Evolutionary conservation across 1,140 invertebrate genomes (phyloP).

Genomic region (Dendroctonus ponderosae): DNA sequence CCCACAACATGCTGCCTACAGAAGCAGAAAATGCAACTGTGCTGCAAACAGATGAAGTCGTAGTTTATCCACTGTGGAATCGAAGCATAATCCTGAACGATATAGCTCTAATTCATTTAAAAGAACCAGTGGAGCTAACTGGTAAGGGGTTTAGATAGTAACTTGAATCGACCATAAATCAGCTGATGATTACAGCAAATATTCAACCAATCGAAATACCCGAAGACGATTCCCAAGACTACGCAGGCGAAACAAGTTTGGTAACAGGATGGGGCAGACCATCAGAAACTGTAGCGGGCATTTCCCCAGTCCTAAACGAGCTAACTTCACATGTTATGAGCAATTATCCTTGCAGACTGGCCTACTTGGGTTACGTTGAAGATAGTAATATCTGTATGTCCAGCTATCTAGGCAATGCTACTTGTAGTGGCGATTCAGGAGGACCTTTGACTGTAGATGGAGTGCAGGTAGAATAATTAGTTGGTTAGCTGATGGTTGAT

Average conservation of each 20-base stretch:
- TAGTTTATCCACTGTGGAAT: conserved; percentile 20
- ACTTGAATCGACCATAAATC: neutral
- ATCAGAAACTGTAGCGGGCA: conserved; percentile 44
- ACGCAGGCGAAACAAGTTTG: conserved; percentile 37
- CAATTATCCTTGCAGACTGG: conserved; percentile 44
- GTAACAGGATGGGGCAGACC: conserved; percentile 57
- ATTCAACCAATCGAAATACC: conserved; percentile 54
- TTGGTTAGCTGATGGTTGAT: neutral
- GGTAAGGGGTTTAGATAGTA: neutral
- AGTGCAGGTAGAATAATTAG: conserved; percentile 19
- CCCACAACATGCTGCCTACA: conserved; percentile 14
- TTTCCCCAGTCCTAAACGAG: conserved; percentile 44
- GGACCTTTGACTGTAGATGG: conserved; percentile 50
- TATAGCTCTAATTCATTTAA: conserved; percentile 22
- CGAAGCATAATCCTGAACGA: conserved; percentile 12
- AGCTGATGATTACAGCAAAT: conserved; percentile 48
- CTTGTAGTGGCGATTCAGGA: conserved; percentile 53
- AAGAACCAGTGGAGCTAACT: conserved; percentile 8
- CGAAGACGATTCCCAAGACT: conserved; percentile 39
- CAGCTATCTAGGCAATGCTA: conserved; percentile 49
- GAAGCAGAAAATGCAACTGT: conserved; percentile 2
- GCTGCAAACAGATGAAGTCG: conserved; percentile 1
- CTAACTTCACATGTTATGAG: conserved; percentile 40
- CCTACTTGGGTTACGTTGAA: conserved; percentile 47
- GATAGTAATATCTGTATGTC: conserved; percentile 54